Base-by-base conservation (phyloP, 2,113 vertebrate species). In the Spermophilus dauricus region DNA sequence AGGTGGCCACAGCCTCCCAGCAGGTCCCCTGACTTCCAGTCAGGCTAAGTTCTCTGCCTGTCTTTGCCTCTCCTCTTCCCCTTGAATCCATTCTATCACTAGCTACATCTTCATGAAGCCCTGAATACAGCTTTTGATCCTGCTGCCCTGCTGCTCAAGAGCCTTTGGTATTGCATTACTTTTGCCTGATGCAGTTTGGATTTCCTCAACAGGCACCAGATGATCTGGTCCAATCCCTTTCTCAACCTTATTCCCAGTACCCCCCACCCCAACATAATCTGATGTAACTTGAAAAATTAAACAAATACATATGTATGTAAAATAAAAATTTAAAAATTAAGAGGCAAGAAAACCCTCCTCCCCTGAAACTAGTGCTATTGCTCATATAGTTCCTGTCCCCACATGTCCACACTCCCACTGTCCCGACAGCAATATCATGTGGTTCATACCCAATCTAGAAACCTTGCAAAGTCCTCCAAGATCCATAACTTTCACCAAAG, bases 351-450 rank as follows among this genome's bases (percentile, higher is more conserved):
- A 3, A 14, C 9, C 7, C 1, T 11, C 24, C 13, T 5, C 2
- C 4, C 12, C 13, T 13, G 26, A 89, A 56, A 20, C 28, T n/a
- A 67, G 37, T 18, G 30, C 53, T 28, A 14, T 1, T 32, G 77
- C 51, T n/a, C 95, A 12, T 1, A 4, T 42, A 32, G 72, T n/a
- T 6, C 45, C 22, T 9, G 8, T 61, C 4, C 7, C 8, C 28
- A 34, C 13, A 2, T 2, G 0, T 37, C 48, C 26, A 67, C 0
- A 16, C 3, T n/a, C 34, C 2, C 39, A 0, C 24, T 0, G 24
- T 9, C 16, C 5, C 5, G 53, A 16, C 2, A 3, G 30, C n/a
- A 83, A 63, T 3, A 17, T 8, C 51, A 17, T 1, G 18, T 4
- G 4, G 45, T 94, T 90, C 58, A 1, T 4, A 56, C 8, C 48